A percentile compares a stretch with the other conserved stretches of the same genome.
These are phyloP conservation scores for Drosophila baimaii DNA, from an alignment of 1,140 invertebrate species.

Conservation along the genomic window DNA sequence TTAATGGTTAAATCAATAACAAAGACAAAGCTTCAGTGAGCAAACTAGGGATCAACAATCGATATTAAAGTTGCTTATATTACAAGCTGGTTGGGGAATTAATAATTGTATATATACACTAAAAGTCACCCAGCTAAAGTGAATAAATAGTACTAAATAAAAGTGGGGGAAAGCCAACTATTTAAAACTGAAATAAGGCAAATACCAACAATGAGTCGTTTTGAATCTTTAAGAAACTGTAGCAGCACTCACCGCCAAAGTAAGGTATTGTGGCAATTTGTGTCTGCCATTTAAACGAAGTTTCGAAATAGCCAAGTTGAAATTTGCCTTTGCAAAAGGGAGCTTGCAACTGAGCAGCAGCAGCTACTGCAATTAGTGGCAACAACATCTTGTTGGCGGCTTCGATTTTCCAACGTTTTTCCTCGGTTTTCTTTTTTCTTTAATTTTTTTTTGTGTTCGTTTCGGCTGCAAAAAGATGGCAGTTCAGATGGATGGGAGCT, in stretches of 20 bases:
- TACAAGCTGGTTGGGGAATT: not conserved
- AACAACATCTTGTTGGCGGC: slow-evolving; percentile 67
- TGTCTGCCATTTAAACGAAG: slow-evolving; percentile 17
- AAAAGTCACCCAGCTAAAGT: not conserved
- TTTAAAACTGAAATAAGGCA: not conserved
- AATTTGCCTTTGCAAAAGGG: slow-evolving; percentile 52
- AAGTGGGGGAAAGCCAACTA: not conserved
- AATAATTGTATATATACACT: not conserved
- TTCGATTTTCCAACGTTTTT: slow-evolving; percentile 54
- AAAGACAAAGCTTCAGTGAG: not conserved
- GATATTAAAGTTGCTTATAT: not conserved
- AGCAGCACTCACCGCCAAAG: not conserved
- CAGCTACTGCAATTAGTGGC: slow-evolving; percentile 56
- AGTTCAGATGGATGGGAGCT: slow-evolving; percentile 21
- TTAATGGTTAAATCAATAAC: no score
- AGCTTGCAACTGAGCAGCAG: slow-evolving; percentile 44
- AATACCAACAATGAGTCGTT: not conserved
- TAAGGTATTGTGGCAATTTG: not conserved
- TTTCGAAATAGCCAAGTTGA: slow-evolving; percentile 29
- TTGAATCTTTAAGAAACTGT: slow-evolving; percentile 2
- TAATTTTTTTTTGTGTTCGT: no score
- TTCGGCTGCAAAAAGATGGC: slow-evolving; percentile 27
- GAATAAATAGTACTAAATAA: not conserved
- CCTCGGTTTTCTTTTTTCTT: slow-evolving; percentile 21
- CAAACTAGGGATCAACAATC: not conserved